Evolutionary conservation across 1,140 invertebrate genomes (phyloP), one percentile per base, ranked within the genome.

Genomic region (Nixonia krombeini): DNA sequence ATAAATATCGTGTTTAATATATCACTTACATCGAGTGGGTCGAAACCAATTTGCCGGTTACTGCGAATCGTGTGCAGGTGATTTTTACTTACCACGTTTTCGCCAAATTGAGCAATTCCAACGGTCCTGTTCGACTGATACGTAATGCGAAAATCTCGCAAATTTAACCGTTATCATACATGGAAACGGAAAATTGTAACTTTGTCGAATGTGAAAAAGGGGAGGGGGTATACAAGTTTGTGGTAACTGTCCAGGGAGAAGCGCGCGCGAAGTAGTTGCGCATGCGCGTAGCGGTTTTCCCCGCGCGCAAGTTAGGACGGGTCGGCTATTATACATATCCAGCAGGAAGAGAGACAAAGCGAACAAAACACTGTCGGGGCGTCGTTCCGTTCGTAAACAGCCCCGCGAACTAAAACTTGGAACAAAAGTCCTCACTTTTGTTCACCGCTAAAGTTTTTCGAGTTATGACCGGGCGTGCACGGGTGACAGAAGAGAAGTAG

Each of bases 401-500:
- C 69, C 63, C 56, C 65, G 52, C 55, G 72, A 73, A 74, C 75
- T 80, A 76, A 73, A 81, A 83, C 79, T 83, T 82, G 78, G 80
- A 81, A 83, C 79, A 82, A 83, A 82, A 83, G 81, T 83, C 76
- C 72, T 75, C 68, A 83, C 81, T 83, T 83, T 83, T 81, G 81
- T 82, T 81, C 78, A 41, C 50, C 58, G 50, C 71, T 52, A 83
- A 83, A 83, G 81, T 81, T 83, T 83, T 81, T 81, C 81, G 67
- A 83, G 81, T 82, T 82, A 82, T 81, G 73, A 75, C 74, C 72
- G 67, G 63, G 69, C 52, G 53, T 57, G 57, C 42, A 51, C 57
- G 51, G 46, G 63, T 51, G 47, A 66, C 62, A 56, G 62, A 44
- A 61, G 55, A 73, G n/a, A n/a, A n/a, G n/a, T n/a, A n/a, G n/a